phyloP scores from a whole-genome alignment of 1,140 invertebrate species.

The Ylistrum balloti region DNA sequence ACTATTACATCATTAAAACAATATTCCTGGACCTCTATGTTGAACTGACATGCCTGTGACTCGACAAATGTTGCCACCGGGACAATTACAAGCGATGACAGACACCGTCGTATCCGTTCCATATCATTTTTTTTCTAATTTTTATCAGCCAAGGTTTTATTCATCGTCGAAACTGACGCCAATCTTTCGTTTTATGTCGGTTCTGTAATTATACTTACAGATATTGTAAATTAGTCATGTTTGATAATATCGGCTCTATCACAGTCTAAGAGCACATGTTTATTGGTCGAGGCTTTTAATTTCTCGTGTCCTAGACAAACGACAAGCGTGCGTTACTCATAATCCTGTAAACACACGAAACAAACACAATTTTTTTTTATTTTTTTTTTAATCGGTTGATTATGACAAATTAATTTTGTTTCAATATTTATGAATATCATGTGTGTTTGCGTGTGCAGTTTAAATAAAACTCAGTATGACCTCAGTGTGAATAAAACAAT shows the following conservation, averaged over 20 bases:
- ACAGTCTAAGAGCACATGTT: background rate
- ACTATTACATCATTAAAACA: background rate
- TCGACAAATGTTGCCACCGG: conserved; percentile 10
- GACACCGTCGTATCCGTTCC: background rate
- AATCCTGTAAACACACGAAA: background rate
- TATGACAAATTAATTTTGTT: background rate
- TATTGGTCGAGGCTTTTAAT: background rate
- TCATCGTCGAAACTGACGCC: background rate
- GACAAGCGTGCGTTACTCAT: background rate
- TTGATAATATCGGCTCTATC: background rate
- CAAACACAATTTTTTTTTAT: background rate
- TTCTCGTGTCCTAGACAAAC: background rate
- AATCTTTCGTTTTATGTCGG: background rate
- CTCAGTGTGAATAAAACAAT: too few relatives aligned
- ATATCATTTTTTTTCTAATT: background rate
- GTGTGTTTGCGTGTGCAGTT: background rate
- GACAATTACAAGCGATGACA: background rate
- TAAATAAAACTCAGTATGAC: too few relatives aligned
- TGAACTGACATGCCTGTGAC: background rate
- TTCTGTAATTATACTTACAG: background rate
- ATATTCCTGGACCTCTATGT: background rate
- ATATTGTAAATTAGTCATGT: conserved; percentile 9
- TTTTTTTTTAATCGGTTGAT: background rate
- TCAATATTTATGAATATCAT: background rate
- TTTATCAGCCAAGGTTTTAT: conserved; percentile 1